Base-by-base conservation (phyloP, 2,797 vertebrate species). In the Zonotrichia albicollis region DNA sequence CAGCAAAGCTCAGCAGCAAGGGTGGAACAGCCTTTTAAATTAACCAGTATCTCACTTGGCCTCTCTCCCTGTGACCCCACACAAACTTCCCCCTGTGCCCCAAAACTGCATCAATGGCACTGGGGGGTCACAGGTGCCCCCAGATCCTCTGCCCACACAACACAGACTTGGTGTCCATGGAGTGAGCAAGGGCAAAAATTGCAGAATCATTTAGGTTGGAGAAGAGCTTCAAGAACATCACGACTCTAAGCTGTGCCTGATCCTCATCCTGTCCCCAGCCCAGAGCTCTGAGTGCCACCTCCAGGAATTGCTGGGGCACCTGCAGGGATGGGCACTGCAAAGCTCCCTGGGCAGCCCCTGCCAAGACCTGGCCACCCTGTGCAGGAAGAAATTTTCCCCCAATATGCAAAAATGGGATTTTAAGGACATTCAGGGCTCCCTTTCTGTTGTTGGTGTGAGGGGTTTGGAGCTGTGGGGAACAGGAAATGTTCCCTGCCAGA, bases 201-300 rank as follows among this genome's bases (percentile, higher is more conserved):
- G 29, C 29, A 67, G 29, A 1, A 60, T 9, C 36, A 36, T 1
- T 40, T 3, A 40, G 40, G 40, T 40, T 13, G 40, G 40, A 40
- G 15, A 40, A 40, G 40, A 40, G 40, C 38, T 40, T 12, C 38
- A 40, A 40, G 40, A 6, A 4, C 40, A 40, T 40, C 13, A 1
- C 58, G 5, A 36, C 7, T 14, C 32, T 16, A 0, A 6, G 10
- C 38, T 51, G 22, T 64, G 50, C 11, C 55, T 0, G 0, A 18
- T 30, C 0, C 48, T 14, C 42, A 27, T 17, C 29, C 4, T 29
- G 19, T 45, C 45, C 19, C 27, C 38, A 38, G 54, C 22, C 22
- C 55, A 17, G 46, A 26, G 46, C 40, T 0, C n/a, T 18, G 2
- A 55, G 42, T 26, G 73, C 21, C 30, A 46, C 9, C 0, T 6